phyloP scores from a whole-genome alignment of 1,140 invertebrate genomes.

The Cotesia glomerata region DNA sequence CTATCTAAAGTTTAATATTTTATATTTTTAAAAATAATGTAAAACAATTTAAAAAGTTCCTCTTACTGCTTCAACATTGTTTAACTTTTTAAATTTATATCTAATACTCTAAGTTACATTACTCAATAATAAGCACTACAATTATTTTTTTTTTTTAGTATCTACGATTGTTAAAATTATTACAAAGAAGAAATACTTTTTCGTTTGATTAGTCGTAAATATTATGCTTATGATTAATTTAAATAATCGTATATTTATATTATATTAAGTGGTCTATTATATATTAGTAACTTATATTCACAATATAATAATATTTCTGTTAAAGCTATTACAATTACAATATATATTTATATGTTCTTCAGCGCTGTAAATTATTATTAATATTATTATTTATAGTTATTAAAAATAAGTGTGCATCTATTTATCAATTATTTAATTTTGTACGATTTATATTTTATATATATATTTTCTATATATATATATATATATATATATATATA shows the following conservation, averaged over 20 bases:
- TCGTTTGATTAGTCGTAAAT: too few relatives aligned
- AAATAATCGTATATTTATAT: too few relatives aligned
- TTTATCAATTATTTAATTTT: slow-evolving; percentile 33
- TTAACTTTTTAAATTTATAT: too few relatives aligned
- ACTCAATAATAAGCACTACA: too few relatives aligned
- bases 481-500: neutral
- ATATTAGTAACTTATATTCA: neutral
- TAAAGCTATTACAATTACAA: neutral
- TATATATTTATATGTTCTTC: neutral
- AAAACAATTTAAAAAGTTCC: neutral
- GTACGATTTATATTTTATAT: slow-evolving; percentile 28
- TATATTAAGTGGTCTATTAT: too few relatives aligned
- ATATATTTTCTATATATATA: neutral
- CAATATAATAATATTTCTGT: neutral
- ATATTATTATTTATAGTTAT: slow-evolving; percentile 47
- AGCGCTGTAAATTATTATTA: slow-evolving; percentile 44
- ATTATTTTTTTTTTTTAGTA: too few relatives aligned
- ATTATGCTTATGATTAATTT: too few relatives aligned
- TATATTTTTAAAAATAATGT: neutral
- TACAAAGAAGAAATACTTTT: too few relatives aligned
- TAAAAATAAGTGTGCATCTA: slow-evolving; percentile 25
- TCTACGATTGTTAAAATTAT: too few relatives aligned
- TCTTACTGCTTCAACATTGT: neutral
- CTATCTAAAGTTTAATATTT: neutral
- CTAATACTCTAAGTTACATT: too few relatives aligned